A percentile compares a stretch with the other conserved stretches of the same genome.
These are phyloP conservation scores for Haemorhous mexicanus DNA, from an alignment of 2,113 vertebrate genomes.

Conservation along the genomic window DNA sequence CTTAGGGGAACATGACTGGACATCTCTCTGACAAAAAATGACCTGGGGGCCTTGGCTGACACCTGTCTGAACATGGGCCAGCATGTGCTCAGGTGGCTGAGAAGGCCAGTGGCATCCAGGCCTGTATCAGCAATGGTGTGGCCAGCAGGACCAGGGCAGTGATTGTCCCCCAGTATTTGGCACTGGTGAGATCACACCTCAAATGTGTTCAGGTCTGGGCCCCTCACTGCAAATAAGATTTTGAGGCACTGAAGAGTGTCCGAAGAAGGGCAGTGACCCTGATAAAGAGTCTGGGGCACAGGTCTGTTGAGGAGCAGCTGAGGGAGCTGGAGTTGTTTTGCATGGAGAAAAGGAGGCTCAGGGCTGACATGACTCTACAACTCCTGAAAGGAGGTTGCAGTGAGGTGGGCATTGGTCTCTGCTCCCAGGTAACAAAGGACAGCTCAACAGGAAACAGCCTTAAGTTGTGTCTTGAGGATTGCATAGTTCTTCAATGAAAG, in stretches of 20 bases:
- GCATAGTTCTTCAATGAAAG: neutral
- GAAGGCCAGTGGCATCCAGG: neutral
- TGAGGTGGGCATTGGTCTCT: neutral
- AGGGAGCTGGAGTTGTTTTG: neutral
- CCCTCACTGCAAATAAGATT: neutral
- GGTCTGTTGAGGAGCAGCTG: neutral
- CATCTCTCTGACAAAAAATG: neutral
- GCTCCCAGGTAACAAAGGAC: neutral
- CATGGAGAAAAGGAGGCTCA: neutral
- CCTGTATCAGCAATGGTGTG: neutral
- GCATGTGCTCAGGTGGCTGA: neutral
- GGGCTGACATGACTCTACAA: neutral
- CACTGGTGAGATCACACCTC: neutral
- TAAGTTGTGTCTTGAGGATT: neutral
- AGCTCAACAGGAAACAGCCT: neutral
- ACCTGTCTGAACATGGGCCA: neutral
- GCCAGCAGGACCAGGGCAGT: neutral
- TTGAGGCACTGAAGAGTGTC: neutral
- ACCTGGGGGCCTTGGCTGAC: neutral
- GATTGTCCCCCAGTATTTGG: rapidly evolving
- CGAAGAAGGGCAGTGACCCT: neutral
- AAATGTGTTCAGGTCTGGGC: neutral
- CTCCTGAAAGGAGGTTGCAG: neutral
- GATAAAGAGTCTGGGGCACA: neutral
- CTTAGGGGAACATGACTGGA: neutral